Evolutionary conservation across 2,113 vertebrate species (phyloP).

Genomic region (Machaerirhynchus nigripectus): DNA sequence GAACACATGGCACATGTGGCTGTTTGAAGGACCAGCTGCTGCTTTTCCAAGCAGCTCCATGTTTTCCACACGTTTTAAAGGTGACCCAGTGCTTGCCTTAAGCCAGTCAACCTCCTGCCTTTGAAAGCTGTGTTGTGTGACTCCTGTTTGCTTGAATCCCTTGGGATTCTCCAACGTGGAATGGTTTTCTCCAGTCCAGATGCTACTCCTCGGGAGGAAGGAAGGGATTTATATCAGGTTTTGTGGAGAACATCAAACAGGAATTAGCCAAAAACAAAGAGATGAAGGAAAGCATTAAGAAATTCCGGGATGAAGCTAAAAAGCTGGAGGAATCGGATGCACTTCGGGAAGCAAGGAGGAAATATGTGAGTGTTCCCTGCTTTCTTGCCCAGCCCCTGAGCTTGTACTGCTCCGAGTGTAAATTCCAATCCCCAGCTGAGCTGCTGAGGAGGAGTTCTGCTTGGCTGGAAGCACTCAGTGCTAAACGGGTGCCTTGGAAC

Average conservation of each 20-base stretch:
- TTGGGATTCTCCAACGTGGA: background rate
- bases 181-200: conserved; percentile 61
- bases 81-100: accelerated
- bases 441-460: background rate
- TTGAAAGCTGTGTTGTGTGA: accelerated
- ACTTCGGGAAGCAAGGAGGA: conserved; percentile 86
- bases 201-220: conserved; percentile 76
- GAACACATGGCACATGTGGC: accelerated
- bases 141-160: accelerated
- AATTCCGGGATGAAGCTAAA: conserved; percentile 91
- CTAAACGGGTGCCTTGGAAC: background rate
- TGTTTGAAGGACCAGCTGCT: background rate
- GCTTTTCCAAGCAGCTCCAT: background rate
- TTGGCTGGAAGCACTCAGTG: background rate
- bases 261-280: conserved; percentile 94
- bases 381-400: background rate
- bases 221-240: conserved; percentile 90
- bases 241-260: conserved; percentile 91
- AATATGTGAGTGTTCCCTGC: conserved; percentile 81
- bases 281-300: conserved; percentile 95
- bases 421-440: background rate
- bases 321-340: conserved; percentile 94
- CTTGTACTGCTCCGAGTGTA: background rate
- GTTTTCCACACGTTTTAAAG: accelerated
- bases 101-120: background rate